phyloP scores from a whole-genome alignment of 2,113 vertebrate species.

The Zosterops pallidus region DNA sequence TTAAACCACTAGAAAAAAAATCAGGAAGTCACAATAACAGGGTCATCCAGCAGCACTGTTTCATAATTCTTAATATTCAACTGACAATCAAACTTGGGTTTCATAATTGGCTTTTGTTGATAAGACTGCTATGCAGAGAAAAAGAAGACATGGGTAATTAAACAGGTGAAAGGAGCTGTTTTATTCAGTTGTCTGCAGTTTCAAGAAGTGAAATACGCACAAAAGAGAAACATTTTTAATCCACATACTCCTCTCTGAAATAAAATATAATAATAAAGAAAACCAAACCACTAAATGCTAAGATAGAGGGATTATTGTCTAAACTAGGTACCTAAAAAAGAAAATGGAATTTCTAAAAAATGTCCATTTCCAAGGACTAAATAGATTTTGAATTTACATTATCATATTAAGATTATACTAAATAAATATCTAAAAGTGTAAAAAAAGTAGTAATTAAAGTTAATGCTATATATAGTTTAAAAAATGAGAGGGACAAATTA shows the following conservation, averaged over 20 bases:
- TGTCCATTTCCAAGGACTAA: background rate
- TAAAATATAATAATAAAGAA: background rate
- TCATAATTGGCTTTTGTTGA: slow-evolving; percentile 44
- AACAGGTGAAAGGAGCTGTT: slow-evolving; percentile 29
- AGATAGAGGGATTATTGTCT: background rate
- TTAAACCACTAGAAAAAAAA: background rate
- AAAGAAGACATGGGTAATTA: slow-evolving; percentile 51
- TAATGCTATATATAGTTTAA: background rate
- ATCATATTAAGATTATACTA: background rate
- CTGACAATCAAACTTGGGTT: slow-evolving; percentile 4
- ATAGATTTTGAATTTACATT: background rate
- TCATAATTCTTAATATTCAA: background rate
- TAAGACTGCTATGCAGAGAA: background rate
- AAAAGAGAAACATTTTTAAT: background rate
- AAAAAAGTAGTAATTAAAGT: background rate
- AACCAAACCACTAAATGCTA: background rate
- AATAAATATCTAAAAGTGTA: background rate
- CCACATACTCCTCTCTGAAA: background rate
- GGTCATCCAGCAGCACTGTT: background rate
- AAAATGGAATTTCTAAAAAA: background rate
- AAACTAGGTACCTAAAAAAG: background rate
- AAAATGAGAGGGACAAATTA: background rate
- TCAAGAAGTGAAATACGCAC: background rate
- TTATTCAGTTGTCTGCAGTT: background rate
- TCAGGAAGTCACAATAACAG: background rate